Conservation (phyloP, 2,797 vertebrate genomes). For the Apodemus agrarius region DNA sequence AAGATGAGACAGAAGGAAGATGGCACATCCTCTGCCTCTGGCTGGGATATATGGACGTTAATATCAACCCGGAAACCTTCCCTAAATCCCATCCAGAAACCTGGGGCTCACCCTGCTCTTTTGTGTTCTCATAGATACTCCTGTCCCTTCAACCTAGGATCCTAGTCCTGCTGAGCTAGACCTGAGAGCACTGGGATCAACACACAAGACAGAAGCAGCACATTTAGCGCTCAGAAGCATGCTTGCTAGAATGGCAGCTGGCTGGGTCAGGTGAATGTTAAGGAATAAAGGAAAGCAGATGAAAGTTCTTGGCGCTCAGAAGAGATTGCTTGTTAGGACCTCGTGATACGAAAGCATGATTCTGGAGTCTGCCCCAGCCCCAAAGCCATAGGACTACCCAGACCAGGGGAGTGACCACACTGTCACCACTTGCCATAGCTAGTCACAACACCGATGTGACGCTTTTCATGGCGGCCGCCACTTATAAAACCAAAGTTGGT, state of each 20-base stretch:
- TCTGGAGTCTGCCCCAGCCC: background rate
- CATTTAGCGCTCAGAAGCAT: background rate
- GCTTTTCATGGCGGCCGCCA: constrained; percentile 88
- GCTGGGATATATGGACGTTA: background rate
- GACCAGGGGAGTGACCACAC: background rate
- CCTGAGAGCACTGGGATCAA: background rate
- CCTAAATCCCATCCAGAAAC: background rate
- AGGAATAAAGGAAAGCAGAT: background rate
- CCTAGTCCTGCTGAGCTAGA: rapidly evolving
- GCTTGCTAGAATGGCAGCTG: background rate
- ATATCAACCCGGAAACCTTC: background rate
- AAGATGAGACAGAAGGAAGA: background rate
- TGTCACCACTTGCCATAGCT: constrained; percentile 92
- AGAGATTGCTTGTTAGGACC: background rate
- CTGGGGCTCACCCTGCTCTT: background rate
- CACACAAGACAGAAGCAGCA: background rate
- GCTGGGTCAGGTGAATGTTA: background rate
- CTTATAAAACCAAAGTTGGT: constrained; percentile 97
- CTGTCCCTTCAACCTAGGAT: background rate
- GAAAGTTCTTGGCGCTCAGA: background rate
- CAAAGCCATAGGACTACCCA: background rate
- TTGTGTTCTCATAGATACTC: background rate
- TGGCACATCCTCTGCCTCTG: background rate
- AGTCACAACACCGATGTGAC: constrained; percentile 90
- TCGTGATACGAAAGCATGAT: background rate